phyloP scores from a whole-genome alignment of 2,113 vertebrate species.

The Hyperoodon ampullatus region DNA sequence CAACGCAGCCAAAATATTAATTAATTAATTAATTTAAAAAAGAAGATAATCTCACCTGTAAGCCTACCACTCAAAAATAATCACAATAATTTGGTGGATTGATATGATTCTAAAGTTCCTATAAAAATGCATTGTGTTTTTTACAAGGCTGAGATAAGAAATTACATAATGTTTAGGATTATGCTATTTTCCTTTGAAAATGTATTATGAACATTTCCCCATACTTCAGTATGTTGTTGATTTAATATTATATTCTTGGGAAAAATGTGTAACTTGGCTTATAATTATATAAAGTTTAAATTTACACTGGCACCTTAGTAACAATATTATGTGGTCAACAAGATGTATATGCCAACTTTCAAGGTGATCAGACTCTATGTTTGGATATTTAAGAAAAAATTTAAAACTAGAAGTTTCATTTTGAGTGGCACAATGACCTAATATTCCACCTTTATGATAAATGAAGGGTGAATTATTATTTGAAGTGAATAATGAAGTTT shows the following conservation, averaged over 20 bases:
- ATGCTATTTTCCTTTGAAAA: constrained; percentile 43
- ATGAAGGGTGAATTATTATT: background rate
- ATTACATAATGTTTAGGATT: background rate
- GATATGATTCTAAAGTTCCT: background rate
- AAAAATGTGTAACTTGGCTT: background rate
- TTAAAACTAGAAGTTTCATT: background rate
- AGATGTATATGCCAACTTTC: background rate
- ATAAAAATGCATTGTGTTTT: background rate
- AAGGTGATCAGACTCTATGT: constrained; percentile 23
- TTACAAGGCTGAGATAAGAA: constrained; percentile 8
- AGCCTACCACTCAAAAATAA: background rate
- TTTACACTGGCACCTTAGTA: background rate
- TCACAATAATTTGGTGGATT: background rate
- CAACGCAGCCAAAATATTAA: too few species aligned
- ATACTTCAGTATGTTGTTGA: background rate
- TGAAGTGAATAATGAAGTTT: constrained; percentile 30
- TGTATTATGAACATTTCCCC: background rate
- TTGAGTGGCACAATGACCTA: background rate
- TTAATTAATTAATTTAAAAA: background rate
- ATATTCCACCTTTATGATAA: constrained; percentile 5
- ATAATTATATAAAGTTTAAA: background rate
- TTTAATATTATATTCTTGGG: background rate
- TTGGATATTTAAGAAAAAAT: constrained; percentile 53
- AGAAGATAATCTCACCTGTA: background rate
- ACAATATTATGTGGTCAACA: background rate